Conservation (phyloP, 2,888 invertebrate genomes). For the Drosophila fungiperda region DNA sequence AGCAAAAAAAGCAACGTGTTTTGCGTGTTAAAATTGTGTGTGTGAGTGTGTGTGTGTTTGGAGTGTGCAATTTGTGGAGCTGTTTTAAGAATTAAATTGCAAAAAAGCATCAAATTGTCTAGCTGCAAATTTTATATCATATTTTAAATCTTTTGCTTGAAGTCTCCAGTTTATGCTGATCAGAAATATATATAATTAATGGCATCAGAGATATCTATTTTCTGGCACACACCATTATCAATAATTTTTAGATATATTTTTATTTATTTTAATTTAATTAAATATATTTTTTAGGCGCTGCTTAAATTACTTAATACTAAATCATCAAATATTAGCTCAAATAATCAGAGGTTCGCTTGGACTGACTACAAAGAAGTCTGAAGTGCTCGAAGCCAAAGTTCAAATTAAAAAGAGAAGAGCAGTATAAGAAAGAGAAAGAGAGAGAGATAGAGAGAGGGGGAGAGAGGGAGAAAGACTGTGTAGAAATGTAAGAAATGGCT, state of each 20-base stretch:
- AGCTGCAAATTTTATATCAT: background rate
- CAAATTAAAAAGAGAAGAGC: conserved; percentile 27
- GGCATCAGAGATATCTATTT: too few species aligned
- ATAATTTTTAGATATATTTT: background rate
- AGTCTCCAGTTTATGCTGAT: background rate
- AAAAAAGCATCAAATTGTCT: background rate
- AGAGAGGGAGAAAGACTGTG: background rate
- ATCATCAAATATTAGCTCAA: background rate
- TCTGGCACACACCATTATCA: too few species aligned
- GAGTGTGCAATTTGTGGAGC: too few species aligned
- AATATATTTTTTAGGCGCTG: background rate
- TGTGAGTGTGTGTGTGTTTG: background rate
- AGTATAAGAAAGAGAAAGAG: background rate
- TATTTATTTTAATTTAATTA: background rate
- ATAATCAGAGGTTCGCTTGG: background rate
- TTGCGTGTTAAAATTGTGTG: conserved; percentile 10
- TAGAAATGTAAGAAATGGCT: conserved; percentile 52
- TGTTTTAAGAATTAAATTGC: background rate
- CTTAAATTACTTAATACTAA: background rate
- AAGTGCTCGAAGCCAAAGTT: conserved; percentile 43
- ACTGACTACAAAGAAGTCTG: background rate
- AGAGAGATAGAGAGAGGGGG: background rate
- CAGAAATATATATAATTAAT: background rate
- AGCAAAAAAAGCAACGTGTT: background rate
- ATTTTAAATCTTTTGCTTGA: background rate